A percentile compares a stretch with the other conserved stretches of the same genome.
Conservation (phyloP, 2,113 vertebrate species). For the Falcunculus frontatus region DNA sequence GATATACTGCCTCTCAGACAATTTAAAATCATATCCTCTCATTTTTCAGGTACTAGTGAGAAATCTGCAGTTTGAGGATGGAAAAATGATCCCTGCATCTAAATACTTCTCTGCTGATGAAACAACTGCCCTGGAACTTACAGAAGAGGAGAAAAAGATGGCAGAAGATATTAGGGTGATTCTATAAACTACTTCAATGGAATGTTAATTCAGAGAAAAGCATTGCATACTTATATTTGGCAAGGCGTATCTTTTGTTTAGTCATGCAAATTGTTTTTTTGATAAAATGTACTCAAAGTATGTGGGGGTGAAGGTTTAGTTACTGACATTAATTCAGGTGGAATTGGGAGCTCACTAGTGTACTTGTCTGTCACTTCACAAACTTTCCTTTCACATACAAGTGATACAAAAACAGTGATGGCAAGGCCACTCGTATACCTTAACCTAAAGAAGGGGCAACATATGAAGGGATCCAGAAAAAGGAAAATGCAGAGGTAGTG, state of each 20-base stretch:
- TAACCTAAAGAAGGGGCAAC: slow-evolving; percentile 89
- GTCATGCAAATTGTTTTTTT: background rate
- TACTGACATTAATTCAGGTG: background rate
- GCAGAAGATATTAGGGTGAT: slow-evolving; percentile 78
- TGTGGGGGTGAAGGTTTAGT: background rate
- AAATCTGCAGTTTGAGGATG: slow-evolving; percentile 81
- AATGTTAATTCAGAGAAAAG: background rate
- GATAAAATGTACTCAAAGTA: background rate
- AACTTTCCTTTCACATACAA: background rate
- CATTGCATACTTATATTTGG: background rate
- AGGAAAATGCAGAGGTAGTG: slow-evolving; percentile 87
- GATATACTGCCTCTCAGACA: background rate
- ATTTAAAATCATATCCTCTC: background rate
- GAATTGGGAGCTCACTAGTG: background rate
- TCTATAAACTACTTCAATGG: background rate
- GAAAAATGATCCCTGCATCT: slow-evolving; percentile 83
- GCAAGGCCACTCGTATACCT: slow-evolving; percentile 83
- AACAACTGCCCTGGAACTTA: slow-evolving; percentile 69
- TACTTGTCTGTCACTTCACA: background rate
- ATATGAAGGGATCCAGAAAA: slow-evolving; percentile 96
- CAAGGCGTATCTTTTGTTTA: background rate
- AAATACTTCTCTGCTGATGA: slow-evolving; percentile 79
- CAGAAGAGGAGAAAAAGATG: slow-evolving; percentile 74
- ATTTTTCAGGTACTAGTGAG: slow-evolving; percentile 74
- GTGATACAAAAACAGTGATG: background rate